phyloP scores from a whole-genome alignment of 2,113 vertebrate species.

The Ibidorhyncha struthersii region DNA sequence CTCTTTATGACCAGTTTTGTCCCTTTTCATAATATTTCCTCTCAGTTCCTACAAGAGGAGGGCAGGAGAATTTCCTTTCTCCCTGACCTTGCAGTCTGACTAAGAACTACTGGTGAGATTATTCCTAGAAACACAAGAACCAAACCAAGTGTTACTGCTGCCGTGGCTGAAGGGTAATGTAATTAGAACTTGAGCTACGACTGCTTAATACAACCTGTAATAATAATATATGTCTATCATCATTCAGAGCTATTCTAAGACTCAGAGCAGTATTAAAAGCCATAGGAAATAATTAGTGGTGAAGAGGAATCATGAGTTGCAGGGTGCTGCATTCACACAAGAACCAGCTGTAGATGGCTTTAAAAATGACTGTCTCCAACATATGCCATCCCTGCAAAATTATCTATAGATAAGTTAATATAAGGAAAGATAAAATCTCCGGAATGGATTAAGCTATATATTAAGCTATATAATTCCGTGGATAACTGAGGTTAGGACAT shows the following conservation, averaged over 20 bases:
- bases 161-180: constrained; percentile 3
- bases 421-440: constrained; percentile 42
- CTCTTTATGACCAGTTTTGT: neutral
- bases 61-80: neutral
- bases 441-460: constrained; percentile 30
- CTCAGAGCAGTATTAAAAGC: constrained; percentile 20
- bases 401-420: constrained; percentile 50
- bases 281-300: constrained; percentile 59
- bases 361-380: constrained; percentile 11
- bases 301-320: constrained; percentile 19
- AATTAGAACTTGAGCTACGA: constrained; percentile 31
- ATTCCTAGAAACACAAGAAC: neutral
- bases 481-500: constrained; percentile 10
- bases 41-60: neutral
- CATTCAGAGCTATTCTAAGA: constrained; percentile 39
- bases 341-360: neutral
- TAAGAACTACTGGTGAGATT: neutral
- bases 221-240: constrained; percentile 43
- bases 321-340: constrained; percentile 23
- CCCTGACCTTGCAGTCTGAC: constrained; percentile 12
- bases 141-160: constrained; percentile 44
- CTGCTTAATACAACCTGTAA: constrained; percentile 23
- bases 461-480: constrained; percentile 32
- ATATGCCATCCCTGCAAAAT: constrained; percentile 28
- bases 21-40: neutral